These are phyloP conservation scores for Noctua pronuba DNA, from an alignment of 2,888 invertebrate species.

Conservation along the genomic window DNA sequence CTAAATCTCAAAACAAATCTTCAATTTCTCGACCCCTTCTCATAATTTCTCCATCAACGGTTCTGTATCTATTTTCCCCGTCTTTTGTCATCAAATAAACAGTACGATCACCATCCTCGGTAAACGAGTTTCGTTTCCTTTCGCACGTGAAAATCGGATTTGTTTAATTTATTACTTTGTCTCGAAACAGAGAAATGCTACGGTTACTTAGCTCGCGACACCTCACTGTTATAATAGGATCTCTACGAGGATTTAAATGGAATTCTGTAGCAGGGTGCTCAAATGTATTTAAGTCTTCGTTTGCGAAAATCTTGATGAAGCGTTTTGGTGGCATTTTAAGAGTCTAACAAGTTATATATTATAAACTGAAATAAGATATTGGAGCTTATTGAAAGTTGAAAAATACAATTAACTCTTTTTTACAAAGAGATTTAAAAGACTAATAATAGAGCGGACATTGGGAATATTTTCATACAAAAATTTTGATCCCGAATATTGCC, in stretches of 20 bases:
- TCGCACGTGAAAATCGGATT: conserved; percentile 89
- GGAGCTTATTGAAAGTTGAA: conserved; percentile 25
- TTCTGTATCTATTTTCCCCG: conserved; percentile 67
- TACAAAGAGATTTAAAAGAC: too few species aligned
- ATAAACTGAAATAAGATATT: conserved; percentile 40
- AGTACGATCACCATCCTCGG: conserved; percentile 75
- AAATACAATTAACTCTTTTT: not conserved
- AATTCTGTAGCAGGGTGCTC: conserved; percentile 79
- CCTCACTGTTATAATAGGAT: conserved; percentile 88
- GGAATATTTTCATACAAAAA: too few species aligned
- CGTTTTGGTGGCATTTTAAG: conserved; percentile 50
- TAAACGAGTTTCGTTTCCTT: conserved; percentile 78
- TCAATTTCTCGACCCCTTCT: conserved; percentile 26
- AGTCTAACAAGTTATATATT: conserved; percentile 39
- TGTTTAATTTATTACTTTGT: conserved; percentile 89
- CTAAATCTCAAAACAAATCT: conserved; percentile 12
- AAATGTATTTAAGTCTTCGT: conserved; percentile 73
- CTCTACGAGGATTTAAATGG: conserved; percentile 85
- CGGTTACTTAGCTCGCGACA: conserved; percentile 88
- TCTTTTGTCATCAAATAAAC: conserved; percentile 81
- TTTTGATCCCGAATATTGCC: too few species aligned
- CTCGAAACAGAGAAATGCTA: conserved; percentile 81
- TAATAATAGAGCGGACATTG: too few species aligned
- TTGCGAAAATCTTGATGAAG: conserved; percentile 65
- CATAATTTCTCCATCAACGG: conserved; percentile 60